Conservation (phyloP, 2,888 invertebrate species). For the Lochmaea capreae region DNA sequence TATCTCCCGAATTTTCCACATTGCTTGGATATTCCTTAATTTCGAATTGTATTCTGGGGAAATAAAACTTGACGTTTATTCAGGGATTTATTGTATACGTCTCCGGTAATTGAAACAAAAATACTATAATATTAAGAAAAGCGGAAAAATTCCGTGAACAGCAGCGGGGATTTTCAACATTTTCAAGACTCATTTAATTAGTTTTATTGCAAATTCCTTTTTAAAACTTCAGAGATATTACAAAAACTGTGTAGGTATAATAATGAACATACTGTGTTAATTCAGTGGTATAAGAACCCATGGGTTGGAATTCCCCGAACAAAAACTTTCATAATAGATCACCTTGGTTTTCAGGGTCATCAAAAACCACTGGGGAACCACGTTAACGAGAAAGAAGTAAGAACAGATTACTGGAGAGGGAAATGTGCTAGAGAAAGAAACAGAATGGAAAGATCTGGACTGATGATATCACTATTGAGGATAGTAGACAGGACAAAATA, state of each 20-base stretch:
- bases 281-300: too few species aligned
- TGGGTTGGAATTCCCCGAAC: too few species aligned
- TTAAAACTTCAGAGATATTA: not conserved
- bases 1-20: conserved; percentile 43
- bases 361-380: too few species aligned
- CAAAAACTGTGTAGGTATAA: not conserved
- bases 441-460: too few species aligned
- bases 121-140: conserved; percentile 48
- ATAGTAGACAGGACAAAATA: too few species aligned
- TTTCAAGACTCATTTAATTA: not conserved
- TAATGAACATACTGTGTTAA: too few species aligned
- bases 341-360: too few species aligned
- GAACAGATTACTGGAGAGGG: too few species aligned
- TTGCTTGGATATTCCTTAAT: conserved; percentile 46
- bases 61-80: conserved; percentile 49
- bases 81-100: conserved; percentile 49
- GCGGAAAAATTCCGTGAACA: conserved; percentile 38
- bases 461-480: too few species aligned
- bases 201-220: not conserved
- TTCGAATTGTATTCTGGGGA: conserved; percentile 45
- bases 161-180: conserved; percentile 27
- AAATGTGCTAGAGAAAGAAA: too few species aligned
- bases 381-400: too few species aligned
- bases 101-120: conserved; percentile 53
- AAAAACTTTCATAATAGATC: too few species aligned